Evolutionary conservation across 2,888 invertebrate genomes (phyloP), one percentile per base, ranked within the genome.

Genomic region (Cephonodes hylas): DNA sequence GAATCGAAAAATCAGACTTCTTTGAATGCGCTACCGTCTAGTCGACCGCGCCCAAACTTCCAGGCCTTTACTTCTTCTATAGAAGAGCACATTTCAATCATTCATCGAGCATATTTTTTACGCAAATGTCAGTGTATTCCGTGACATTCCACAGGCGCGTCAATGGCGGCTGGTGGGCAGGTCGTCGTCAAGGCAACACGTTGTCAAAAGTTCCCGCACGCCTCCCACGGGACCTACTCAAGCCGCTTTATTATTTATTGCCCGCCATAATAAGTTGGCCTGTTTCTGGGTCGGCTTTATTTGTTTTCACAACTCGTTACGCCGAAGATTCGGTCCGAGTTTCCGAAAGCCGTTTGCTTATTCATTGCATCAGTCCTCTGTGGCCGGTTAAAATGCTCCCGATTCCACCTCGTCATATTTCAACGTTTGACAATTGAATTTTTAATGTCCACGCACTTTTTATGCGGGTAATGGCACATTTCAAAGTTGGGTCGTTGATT

Each of bases 221-320:
- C 65, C 72, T 71, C 76, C 79, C 79, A 64, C 72, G 71, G 75
- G 77, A 75, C 78, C 73, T 71, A 67, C 76, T 70, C 71, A 69
- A 73, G 70, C 74, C 80, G 81, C 80, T 90, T 84, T 90, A 91
- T 91, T 91, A 91, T 91, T 91, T 91, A 91, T 91, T 86, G 84
- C 87, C 75, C 64, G 67, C 79, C 77, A 80, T 88, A 88, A 89
- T 86, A 88, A 88, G 82, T 85, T 84, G 68, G 65, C 67, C 69
- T 64, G 68, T 64, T 61, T 38, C 66, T 67, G 68, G 67, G 73
- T 74, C 70, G 73, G 79, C 79, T 86, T 88, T 88, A 89, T 90
- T 90, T 89, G 89, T 89, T 88, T 84, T 77, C 75, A 64, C 83
- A 89, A 90, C 90, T 89, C 90, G 90, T 90, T 91, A 85, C 81